Base-by-base conservation (phyloP, 2,797 vertebrate genomes). In the Hylomyscus alleni region DNA sequence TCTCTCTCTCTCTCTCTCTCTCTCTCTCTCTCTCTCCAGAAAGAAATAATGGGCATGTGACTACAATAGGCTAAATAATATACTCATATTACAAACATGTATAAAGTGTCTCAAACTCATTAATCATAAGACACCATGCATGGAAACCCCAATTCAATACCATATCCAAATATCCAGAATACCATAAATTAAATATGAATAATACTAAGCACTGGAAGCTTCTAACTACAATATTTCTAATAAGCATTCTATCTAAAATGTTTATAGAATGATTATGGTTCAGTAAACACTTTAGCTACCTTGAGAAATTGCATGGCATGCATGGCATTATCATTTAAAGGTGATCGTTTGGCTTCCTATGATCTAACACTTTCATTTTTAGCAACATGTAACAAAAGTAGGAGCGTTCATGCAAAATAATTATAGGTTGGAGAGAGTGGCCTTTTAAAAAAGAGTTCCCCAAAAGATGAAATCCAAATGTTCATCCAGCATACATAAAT, bases 141-240 rank as follows among this genome's bases (percentile, higher is more conserved):
- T 84, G 29, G 76, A 93, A 93, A 60, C 1, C 14, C 75, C 26
- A 91, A 34, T 85, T 31, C 73, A 5, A 75, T 69, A 80, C 14
- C 50, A 81, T 4, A 91, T 60, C 19, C 75, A 15, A 92, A 24
- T 0, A 92, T 12, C 6, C 37, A 89, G 15, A 93, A 60, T 34
- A 65, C 91, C 24, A 6, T 29, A 93, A 97, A 77, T 40, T 77
- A 96, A 78, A 69, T 6, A 88, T 3, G 47, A 47, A 77, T 90
- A 90, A 56, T 83, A 84, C 13, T 62, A 95, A 93, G 22, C 20
- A 62, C 1, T 87, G 24, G 6, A 11, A 85, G 93, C 31, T 50
- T 89, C 54, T 72, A 89, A 89, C 72, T 60, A 69, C 12, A 94
- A 34, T 3, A 34, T 81, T 81, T 22, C 31, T 67, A 67, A 67